Percentiles rank a stretch among this genome's conserved stretches.
Conservation (phyloP, 2,888 invertebrate genomes). For the Dendrolimus houi region DNA sequence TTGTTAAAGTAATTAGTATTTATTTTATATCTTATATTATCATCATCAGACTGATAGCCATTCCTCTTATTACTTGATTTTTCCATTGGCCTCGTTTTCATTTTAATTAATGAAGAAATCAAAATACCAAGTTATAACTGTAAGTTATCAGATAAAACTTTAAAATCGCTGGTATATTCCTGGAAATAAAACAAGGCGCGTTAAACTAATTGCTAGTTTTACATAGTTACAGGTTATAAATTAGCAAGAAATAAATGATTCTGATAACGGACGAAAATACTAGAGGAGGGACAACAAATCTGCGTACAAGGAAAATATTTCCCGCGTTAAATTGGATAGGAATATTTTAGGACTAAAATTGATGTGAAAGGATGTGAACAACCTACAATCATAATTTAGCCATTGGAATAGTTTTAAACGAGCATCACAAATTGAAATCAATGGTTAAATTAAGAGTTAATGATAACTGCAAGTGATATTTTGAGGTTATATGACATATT, state of each 20-base stretch:
- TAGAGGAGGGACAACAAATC: not conserved
- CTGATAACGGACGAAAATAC: not conserved
- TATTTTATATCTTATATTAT: conserved; percentile 56
- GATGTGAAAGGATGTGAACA: not conserved
- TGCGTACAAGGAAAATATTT: not conserved
- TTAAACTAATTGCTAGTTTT: not conserved
- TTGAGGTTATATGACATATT: conserved; percentile 34
- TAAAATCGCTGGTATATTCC: not conserved
- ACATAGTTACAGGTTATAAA: not conserved
- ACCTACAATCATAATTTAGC: not conserved
- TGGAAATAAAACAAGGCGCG: not conserved
- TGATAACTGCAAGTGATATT: conserved; percentile 3
- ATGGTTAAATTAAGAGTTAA: not conserved
- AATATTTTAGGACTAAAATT: not conserved
- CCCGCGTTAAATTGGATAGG: not conserved
- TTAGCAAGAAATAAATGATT: not conserved
- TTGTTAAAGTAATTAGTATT: conserved; percentile 47
- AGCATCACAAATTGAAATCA: not conserved
- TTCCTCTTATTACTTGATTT: conserved; percentile 35
- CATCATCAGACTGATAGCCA: conserved; percentile 61
- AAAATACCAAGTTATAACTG: too few species aligned
- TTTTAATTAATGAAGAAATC: conserved; percentile 8
- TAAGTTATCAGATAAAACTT: too few species aligned
- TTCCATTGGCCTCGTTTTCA: conserved; percentile 34
- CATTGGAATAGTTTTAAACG: not conserved